Evolutionary conservation across 2,888 invertebrate species (phyloP).

Genomic region (Aleiodes leptofemur): DNA sequence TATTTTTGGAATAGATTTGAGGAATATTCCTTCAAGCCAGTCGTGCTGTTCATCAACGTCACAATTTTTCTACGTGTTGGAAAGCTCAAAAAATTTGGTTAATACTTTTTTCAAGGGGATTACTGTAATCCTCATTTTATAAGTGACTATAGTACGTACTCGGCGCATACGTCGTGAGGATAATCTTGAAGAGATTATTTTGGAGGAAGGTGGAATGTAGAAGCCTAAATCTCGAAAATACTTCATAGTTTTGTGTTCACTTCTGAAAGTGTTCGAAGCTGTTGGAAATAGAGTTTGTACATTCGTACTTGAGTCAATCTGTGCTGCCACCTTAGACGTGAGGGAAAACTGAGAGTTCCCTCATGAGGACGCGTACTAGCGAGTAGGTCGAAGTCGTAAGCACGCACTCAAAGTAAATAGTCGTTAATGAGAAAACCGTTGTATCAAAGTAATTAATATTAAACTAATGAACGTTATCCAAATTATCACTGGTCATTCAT

Average conservation of each 20-base stretch:
- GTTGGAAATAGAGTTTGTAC: too few species aligned
- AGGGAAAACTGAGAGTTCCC: too few species aligned
- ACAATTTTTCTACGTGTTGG: too few species aligned
- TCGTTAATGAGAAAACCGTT: too few species aligned
- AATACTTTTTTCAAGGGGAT: constrained; percentile 49
- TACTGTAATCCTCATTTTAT: constrained; percentile 29
- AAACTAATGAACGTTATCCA: too few species aligned
- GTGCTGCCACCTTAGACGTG: too few species aligned
- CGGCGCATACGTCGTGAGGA: constrained; percentile 1
- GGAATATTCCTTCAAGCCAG: background rate
- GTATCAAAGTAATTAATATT: too few species aligned
- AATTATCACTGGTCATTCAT: too few species aligned
- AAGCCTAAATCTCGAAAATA: constrained; percentile 37
- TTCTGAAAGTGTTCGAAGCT: constrained; percentile 38
- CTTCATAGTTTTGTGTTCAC: constrained; percentile 39
- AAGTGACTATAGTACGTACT: constrained; percentile 6
- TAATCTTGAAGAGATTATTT: constrained; percentile 7
- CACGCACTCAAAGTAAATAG: too few species aligned
- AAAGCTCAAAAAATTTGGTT: constrained; percentile 51
- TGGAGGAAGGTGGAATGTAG: background rate
- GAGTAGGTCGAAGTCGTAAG: background rate
- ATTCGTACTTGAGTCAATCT: too few species aligned
- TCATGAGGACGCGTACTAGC: too few species aligned
- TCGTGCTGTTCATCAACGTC: background rate
- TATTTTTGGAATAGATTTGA: background rate